Base-by-base conservation (phyloP, 2,113 vertebrate genomes). In the Carassius gibelio region DNA sequence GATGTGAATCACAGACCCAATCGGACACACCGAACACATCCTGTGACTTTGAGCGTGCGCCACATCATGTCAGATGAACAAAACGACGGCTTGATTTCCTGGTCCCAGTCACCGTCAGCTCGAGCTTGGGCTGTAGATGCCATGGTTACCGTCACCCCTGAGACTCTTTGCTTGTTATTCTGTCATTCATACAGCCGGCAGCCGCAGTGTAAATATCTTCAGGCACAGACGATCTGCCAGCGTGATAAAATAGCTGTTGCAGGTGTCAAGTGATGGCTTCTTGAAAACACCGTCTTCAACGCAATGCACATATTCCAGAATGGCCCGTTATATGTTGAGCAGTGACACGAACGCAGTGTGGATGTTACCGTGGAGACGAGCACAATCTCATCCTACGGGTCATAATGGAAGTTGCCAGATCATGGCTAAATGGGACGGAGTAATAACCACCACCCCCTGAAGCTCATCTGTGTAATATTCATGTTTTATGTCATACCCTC, bases 241-340 rank as follows among this genome's bases (percentile, higher is more conserved):
- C 13, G n/a, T 79, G 75, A 69, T 86, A 45, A 88, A 84, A 84
- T 62, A 86, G 77, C 85, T 86, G 87, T 88, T 82, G 69, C 26
- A 84, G 26, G 26, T 77, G 77, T 81, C 71, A 72, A 81, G 74
- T 7, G 38, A 84, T 21, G 42, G 38, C 42, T 26, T 38, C 64
- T 55, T 82, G 11, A 69, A 76, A 26, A 85, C 84, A 42, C 64
- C n/a, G 2, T 55, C 48, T 21, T 36, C 59, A n/a, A 23, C 2
- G 14, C 61, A 52, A 59, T 36, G 52, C 59, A 84, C 57, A 76
- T 42, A 48, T 57, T 78, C 68, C 14, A 57, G 14, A 57, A 38
- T 48, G 61, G 57, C 26, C 38, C 10, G 1, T 52, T 75, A 57
- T 75, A 50, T 72, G 75, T 59, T 61, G 62, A 21, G 52, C 34